Base-by-base conservation (phyloP, 2,888 invertebrate species). In the Megalurothrips usitatus region DNA sequence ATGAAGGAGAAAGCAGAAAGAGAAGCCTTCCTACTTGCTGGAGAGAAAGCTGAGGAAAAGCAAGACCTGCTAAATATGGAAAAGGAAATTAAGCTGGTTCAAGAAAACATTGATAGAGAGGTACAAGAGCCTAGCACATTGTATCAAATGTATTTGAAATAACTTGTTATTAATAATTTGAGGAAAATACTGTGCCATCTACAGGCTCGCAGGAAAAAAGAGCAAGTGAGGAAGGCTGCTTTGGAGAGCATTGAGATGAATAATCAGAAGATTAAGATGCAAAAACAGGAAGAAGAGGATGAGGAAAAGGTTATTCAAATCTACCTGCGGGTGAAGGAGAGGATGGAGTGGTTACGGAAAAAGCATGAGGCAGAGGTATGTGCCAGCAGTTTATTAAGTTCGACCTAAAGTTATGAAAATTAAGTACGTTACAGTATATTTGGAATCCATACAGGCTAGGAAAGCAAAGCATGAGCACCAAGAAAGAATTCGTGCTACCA, bases 1-100 rank as follows among this genome's bases (percentile, higher is more conserved):
- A 75, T 75, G 68, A 75, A 75, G 12, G 68, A 75, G 26, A 75
- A 75, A 12, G 68, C 68, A 75, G 68, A 75, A 26, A 75, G 68
- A 75, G 68, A 75, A 12, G 68, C 68, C 12, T 12, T 75, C 10
- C 26, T 26, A 1, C 26, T 75, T 23, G 68, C 68, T 11, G 68
- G 26, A 23, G 68, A 75, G 23, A 75, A 75, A 75, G 68, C 68
- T 11, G 11, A 75, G 6, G 68, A 75, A 26, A 23, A 75, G 12
- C 26, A 75, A 26, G 68, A 75, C 12, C 23, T 26, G 12, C 23
- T 26, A 4, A 26, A 75, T 1, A 75, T 75, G 68, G 68, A 11
- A 9, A 75, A 75, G 23, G 68, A 75, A 75, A 75, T 75, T 26
- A 75, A 75, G 26, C 68, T 23, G 26, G 68, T 75, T 10, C 12